These are phyloP conservation scores for Dendrolimus punctatus DNA, from an alignment of 1,140 invertebrate species.

Conservation along the genomic window DNA sequence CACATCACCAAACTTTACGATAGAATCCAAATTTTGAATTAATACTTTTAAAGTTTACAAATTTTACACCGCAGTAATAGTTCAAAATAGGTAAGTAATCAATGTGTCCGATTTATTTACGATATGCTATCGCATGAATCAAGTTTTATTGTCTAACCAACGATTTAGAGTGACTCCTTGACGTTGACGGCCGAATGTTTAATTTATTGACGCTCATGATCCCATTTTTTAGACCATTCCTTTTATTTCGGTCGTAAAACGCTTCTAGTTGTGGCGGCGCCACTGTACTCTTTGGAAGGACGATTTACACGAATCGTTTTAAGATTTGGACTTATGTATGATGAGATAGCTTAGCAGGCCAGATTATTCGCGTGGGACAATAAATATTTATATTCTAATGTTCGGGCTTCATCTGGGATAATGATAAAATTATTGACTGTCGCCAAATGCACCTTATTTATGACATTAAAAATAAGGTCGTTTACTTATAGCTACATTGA, in stretches of 20 bases:
- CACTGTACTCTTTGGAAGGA: slow-evolving; percentile 10
- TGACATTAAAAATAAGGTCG: too few relatives aligned
- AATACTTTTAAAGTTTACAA: slow-evolving; percentile 21
- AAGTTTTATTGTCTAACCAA: slow-evolving; percentile 43
- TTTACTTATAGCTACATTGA: too few relatives aligned
- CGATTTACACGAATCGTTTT: not conserved
- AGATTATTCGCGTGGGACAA: too few relatives aligned
- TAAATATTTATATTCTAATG: not conserved
- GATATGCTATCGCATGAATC: slow-evolving; percentile 26
- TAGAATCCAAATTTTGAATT: slow-evolving; percentile 23
- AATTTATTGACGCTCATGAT: slow-evolving; percentile 46
- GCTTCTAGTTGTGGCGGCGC: slow-evolving; percentile 7
- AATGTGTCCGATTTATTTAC: slow-evolving; percentile 53
- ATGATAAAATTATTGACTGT: too few relatives aligned
- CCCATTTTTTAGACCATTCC: slow-evolving; percentile 44
- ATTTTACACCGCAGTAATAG: slow-evolving; percentile 49
- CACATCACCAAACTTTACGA: slow-evolving; percentile 16
- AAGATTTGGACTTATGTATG: not conserved
- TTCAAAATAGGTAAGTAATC: slow-evolving; percentile 53
- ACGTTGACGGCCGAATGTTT: slow-evolving; percentile 38
- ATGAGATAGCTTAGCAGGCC: not conserved
- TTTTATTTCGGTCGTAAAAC: slow-evolving; percentile 24
- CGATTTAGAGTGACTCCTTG: slow-evolving; percentile 32
- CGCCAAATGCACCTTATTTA: too few relatives aligned
- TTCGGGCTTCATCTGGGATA: too few relatives aligned